Evolutionary conservation across 2,888 invertebrate species (phyloP), one percentile per base, ranked within the genome.

Genomic region (Eumerus sabulonum): DNA sequence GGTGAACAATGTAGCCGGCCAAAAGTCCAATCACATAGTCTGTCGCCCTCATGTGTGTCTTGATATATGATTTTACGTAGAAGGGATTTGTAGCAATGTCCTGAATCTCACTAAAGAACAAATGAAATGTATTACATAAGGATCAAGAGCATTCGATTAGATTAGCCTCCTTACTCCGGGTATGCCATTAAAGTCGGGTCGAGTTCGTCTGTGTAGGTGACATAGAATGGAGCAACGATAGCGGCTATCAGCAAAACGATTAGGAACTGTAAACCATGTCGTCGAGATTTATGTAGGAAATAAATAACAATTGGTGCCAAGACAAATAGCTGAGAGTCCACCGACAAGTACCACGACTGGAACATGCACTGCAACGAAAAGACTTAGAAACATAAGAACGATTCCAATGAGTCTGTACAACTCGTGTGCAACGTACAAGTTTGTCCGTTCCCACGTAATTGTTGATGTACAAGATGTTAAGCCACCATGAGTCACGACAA

Each of bases 31-130:
- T 90, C 73, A 92, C 91, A 84, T 94, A 94, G 0, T 92, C 91
- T n/a, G 91, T 91, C 82, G 93, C 92, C 84, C 93, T 91, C 93
- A 94, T 93, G 82, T 94, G 94, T 0, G 94, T 94, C 86, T 93
- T 94, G n/a, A 93, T 92, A 82, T 94, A 94, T 0, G 91, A 91
- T 67, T 90, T 91, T 45, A 90, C 90, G 84, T 93, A 94, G 83
- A 93, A 94, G 59, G 87, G 87, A 84, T 94, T 94, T 1, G 89
- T 88, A 1, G 91, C 90, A 36, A 94, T 90, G 83, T 94, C 93
- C 36, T 90, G 88, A 14, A 93, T 89, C 87, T 94, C 93, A 82
- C 94, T 94, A 87, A 62, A 90, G 7, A 27, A 27, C 3, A 27
- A 27, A 27, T 4, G 3, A 27, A 27, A 90, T 71, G 82, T 76